A percentile compares a stretch with the other conserved stretches of the same genome.
Conservation (phyloP, 2,888 invertebrate genomes). For the Furcula furcula region DNA sequence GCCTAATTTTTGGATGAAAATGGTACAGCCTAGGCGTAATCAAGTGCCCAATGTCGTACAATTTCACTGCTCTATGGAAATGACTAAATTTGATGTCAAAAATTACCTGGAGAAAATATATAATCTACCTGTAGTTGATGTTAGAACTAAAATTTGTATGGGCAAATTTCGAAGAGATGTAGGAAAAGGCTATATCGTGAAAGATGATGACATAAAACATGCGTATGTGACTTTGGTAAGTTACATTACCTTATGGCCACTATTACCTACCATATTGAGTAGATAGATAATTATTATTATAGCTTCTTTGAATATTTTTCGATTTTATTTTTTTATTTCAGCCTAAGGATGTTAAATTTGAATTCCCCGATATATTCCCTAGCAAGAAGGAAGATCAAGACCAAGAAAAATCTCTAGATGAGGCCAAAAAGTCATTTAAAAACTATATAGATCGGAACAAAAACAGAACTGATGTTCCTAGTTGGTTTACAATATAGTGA, state of each 20-base stretch:
- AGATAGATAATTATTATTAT: too few species aligned
- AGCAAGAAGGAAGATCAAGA: conserved; percentile 79
- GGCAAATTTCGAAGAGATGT: conserved; percentile 85
- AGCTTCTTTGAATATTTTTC: too few species aligned
- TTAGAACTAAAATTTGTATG: conserved; percentile 87
- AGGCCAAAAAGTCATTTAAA: conserved; percentile 83
- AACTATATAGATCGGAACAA: conserved; percentile 84
- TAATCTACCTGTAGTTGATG: conserved; percentile 88
- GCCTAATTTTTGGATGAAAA: conserved; percentile 98
- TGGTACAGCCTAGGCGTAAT: conserved; percentile 85
- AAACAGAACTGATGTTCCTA: conserved; percentile 86
- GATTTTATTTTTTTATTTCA: conserved; percentile 48
- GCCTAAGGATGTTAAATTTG: conserved; percentile 87
- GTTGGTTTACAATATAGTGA: conserved; percentile 88
- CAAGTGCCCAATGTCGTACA: conserved; percentile 91
- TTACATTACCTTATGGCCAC: conserved; percentile 13
- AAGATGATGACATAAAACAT: conserved; percentile 91
- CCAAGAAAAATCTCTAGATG: conserved; percentile 81
- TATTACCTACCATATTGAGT: too few species aligned
- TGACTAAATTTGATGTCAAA: conserved; percentile 94
- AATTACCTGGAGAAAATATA: conserved; percentile 99
- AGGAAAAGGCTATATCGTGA: conserved; percentile 85
- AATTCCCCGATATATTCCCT: conserved; percentile 88
- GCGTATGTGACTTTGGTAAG: conserved; percentile 90
- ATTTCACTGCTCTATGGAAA: conserved; percentile 96